Evolutionary conservation across 2,888 invertebrate species (phyloP).

Genomic region (Anarsia innoxiella): DNA sequence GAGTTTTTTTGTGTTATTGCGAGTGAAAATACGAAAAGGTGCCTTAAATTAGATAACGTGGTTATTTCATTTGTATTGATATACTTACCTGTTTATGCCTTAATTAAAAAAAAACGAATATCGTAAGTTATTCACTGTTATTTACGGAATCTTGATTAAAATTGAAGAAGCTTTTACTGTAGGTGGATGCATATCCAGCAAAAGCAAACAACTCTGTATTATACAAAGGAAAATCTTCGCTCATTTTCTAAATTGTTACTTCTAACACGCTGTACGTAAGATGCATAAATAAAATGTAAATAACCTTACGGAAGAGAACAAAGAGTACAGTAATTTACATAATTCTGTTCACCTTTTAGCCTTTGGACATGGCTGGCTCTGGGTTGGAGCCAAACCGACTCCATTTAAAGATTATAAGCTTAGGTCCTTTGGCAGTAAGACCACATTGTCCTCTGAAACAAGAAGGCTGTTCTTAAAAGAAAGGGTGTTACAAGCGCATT

Average conservation of each 20-base stretch:
- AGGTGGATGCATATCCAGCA: too few species aligned
- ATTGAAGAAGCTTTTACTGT: too few species aligned
- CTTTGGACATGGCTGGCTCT: constrained; percentile 50
- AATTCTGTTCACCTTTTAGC: constrained; percentile 68
- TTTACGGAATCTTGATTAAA: too few species aligned
- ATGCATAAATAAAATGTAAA: constrained; percentile 65
- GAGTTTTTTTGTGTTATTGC: too few species aligned
- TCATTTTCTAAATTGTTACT: constrained; percentile 9
- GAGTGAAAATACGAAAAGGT: too few species aligned
- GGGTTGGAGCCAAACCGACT: constrained; percentile 64
- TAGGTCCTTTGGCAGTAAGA: constrained; percentile 33
- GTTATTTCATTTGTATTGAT: too few species aligned
- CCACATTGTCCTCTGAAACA: not conserved
- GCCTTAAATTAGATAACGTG: too few species aligned
- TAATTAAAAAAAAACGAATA: too few species aligned
- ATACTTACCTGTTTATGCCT: too few species aligned
- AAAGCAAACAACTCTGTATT: too few species aligned
- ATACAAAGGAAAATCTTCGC: not conserved
- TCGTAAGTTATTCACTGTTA: too few species aligned
- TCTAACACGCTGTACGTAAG: constrained; percentile 8
- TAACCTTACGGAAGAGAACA: constrained; percentile 58
- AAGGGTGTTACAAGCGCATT: too few species aligned
- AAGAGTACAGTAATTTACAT: constrained; percentile 69
- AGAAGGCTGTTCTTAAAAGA: not conserved
- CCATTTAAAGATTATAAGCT: constrained; percentile 66